Evolutionary conservation across 2,113 vertebrate species (phyloP), one percentile per base, ranked within the genome.

Genomic region (Gyps fulvus): DNA sequence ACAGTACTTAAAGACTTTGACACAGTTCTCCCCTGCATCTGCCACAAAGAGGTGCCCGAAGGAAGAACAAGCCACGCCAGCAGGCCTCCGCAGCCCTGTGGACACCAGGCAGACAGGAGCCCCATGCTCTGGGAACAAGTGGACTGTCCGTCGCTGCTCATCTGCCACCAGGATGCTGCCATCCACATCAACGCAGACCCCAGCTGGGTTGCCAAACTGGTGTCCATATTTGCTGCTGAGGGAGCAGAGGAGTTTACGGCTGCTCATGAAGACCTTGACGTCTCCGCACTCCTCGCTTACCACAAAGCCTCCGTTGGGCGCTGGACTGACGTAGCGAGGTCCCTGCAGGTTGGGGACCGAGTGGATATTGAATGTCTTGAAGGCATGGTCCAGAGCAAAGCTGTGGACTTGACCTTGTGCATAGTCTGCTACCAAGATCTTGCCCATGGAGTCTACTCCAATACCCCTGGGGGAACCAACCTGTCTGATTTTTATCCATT

Each of bases 271-370:
- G 36, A 98, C 77, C 61, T 69, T 90, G 67, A 98, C 95, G 0
- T 97, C 98, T 38, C 97, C 90, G 2, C 97, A 98, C 83, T 98
- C 98, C 80, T 98, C 98, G 0, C 96, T 98, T 31, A 98, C 96
- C 23, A 96, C 95, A 8, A 98, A 96, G 15, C 97, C 97, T 9
- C 98, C 97, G 0, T 90, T 43, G 1, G 96, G 96, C 0, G 32
- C 96, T 0, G 52, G 43, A 6, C 97, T 96, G 52, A 98, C 1
- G 0, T 98, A 98, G 34, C 96, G 94, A 49, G 98, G 97, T 8
- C 98, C 97, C 16, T 93, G 79, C n/a, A 98, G 96, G 29, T 91
- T 94, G 25, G 87, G 16, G 19, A 96, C 73, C 0, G 95, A 92
- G 52, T 61, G 73, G 10, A 40, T 69, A 7, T 78, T 93, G 62